Percentiles rank a stretch among this genome's conserved stretches.
Conservation (phyloP, 2,797 vertebrate species). For the Eulemur coronatus region DNA sequence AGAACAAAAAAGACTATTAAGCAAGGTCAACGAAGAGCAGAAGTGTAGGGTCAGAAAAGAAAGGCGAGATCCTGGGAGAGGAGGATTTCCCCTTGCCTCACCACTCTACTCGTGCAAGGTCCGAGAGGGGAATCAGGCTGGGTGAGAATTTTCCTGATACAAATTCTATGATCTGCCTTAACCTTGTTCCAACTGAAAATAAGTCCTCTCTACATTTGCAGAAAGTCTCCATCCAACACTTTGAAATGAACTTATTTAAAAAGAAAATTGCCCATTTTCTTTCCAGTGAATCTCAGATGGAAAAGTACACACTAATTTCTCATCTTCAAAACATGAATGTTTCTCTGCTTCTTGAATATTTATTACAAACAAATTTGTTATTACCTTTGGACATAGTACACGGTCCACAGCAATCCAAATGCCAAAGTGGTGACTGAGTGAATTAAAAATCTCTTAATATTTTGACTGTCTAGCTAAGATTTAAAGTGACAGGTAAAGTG, state of each 20-base stretch:
- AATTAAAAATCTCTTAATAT: neutral
- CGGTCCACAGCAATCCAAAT: neutral
- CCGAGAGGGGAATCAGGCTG: neutral
- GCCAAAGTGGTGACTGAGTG: neutral
- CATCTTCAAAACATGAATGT: neutral
- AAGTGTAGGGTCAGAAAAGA: neutral
- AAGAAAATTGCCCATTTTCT: conserved; percentile 34
- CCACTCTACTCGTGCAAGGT: neutral
- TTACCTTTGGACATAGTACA: neutral
- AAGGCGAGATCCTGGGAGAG: neutral
- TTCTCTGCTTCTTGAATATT: neutral
- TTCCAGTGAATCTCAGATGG: conserved; percentile 19
- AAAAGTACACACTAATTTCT: neutral
- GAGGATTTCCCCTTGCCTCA: neutral
- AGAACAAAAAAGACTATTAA: neutral
- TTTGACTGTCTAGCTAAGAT: neutral
- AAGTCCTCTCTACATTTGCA: neutral
- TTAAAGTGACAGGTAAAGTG: neutral
- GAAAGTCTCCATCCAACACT: neutral
- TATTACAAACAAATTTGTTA: neutral
- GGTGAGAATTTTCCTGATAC: neutral
- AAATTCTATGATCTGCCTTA: neutral
- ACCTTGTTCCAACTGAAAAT: conserved; percentile 16
- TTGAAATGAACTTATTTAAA: conserved; percentile 21
- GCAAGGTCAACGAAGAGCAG: neutral